Conservation (phyloP, 2,888 invertebrate genomes). For the Epistrophella euchroma region DNA sequence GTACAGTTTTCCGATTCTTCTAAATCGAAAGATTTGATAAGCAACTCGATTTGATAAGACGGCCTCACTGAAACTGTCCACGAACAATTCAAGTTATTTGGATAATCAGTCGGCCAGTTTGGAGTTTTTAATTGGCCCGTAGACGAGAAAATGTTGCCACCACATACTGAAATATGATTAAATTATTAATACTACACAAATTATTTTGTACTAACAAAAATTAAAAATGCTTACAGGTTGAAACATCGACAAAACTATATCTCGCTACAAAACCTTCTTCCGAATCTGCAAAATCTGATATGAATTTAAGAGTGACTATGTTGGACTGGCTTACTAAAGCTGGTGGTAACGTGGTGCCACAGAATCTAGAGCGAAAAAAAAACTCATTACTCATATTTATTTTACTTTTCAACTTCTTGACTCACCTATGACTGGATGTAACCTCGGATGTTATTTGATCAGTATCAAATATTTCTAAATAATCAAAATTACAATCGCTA, state of each 20-base stretch:
- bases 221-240: slow-evolving; percentile 82
- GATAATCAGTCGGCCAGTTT: slow-evolving; percentile 90
- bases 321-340: slow-evolving; percentile 88
- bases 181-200: background rate
- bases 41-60: slow-evolving; percentile 90
- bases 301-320: slow-evolving; percentile 88
- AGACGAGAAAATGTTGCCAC: slow-evolving; percentile 87
- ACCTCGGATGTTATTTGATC: slow-evolving; percentile 46
- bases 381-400: background rate
- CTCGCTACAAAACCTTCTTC: slow-evolving; percentile 89
- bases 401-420: background rate
- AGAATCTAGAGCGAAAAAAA: slow-evolving; percentile 86
- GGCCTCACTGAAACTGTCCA: slow-evolving; percentile 90
- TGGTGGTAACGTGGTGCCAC: slow-evolving; percentile 88
- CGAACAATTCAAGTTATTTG: slow-evolving; percentile 88
- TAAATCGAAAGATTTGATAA: slow-evolving; percentile 87
- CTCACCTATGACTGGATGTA: slow-evolving; percentile 68
- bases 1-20: slow-evolving; percentile 86
- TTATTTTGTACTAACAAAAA: background rate
- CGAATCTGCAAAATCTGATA: slow-evolving; percentile 86
- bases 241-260: slow-evolving; percentile 88
- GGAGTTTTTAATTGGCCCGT: slow-evolving; percentile 91
- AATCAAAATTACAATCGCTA: slow-evolving; percentile 87
- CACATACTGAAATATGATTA: slow-evolving; percentile 86
- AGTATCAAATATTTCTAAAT: slow-evolving; percentile 87